Conservation (phyloP, 2,113 vertebrate species). For the Corydoras sp. region DNA sequence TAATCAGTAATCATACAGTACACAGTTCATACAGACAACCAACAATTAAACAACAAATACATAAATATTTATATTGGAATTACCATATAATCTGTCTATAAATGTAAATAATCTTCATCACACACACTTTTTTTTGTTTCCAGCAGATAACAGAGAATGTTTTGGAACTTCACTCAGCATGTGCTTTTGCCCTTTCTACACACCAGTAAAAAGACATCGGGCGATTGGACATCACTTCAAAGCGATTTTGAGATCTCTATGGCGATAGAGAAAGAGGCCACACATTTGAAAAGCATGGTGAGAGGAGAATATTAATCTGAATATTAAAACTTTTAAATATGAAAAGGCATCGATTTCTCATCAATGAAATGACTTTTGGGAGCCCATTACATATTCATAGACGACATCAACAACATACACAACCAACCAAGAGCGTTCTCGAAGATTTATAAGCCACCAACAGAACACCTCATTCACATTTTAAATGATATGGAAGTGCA, state of each 20-base stretch:
- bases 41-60: conserved; percentile 48
- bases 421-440: too few relatives aligned
- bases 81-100: conserved; percentile 46
- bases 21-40: conserved; percentile 52
- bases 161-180: conserved; percentile 17
- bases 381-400: neutral
- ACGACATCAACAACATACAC: too few relatives aligned
- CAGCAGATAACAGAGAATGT: conserved; percentile 33
- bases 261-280: conserved; percentile 51
- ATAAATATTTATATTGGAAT: conserved; percentile 36
- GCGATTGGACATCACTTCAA: conserved; percentile 57
- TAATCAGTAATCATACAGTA: conserved; percentile 62
- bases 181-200: conserved; percentile 37
- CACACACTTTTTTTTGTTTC: conserved; percentile 61
- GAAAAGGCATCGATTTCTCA: neutral
- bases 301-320: neutral
- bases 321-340: neutral
- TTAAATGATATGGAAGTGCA: too few relatives aligned
- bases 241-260: conserved; percentile 57
- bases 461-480: too few relatives aligned
- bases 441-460: too few relatives aligned
- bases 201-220: conserved; percentile 56
- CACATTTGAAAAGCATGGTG: conserved; percentile 34
- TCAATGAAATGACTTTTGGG: neutral
- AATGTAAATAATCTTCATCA: conserved; percentile 50